Percentiles rank a stretch among this genome's conserved stretches.
Conservation (phyloP, 2,888 invertebrate genomes). For the Acleris sparsana region DNA sequence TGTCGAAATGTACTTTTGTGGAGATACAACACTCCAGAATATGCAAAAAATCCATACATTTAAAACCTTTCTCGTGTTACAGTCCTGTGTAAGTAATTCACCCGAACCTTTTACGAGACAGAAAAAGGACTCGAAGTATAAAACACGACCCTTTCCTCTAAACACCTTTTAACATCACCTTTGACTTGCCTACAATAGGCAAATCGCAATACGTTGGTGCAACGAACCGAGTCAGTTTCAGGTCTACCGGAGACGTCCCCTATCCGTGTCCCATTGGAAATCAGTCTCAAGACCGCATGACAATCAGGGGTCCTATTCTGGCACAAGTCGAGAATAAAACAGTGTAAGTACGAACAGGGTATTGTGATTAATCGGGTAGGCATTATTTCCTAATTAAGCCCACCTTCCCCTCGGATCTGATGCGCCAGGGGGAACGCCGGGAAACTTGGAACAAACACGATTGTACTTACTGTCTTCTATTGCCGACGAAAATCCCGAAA, state of each 20-base stretch:
- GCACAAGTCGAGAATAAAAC: constrained; percentile 56
- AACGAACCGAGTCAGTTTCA: constrained; percentile 77
- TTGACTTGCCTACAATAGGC: constrained; percentile 67
- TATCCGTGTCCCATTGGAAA: constrained; percentile 68
- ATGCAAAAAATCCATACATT: not conserved
- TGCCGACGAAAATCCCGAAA: constrained; percentile 67
- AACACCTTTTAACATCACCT: constrained; percentile 57
- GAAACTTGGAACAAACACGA: constrained; percentile 65
- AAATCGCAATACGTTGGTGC: constrained; percentile 66
- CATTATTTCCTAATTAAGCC: constrained; percentile 82
- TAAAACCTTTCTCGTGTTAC: not conserved
- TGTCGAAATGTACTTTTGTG: constrained; percentile 6
- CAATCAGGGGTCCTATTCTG: constrained; percentile 36
- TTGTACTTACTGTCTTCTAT: constrained; percentile 52
- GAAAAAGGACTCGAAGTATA: constrained; percentile 29
- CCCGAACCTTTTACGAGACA: constrained; percentile 26
- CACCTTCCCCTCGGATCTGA: constrained; percentile 69
- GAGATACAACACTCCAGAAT: not conserved
- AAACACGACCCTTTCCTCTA: constrained; percentile 39
- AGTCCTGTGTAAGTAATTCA: not conserved
- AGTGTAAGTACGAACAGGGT: constrained; percentile 54
- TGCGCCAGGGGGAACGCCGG: constrained; percentile 64
- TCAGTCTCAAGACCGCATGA: constrained; percentile 61
- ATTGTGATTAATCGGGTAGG: constrained; percentile 80
- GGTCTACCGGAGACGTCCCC: constrained; percentile 72